These are phyloP conservation scores for Poliocrania exsul DNA, from an alignment of 2,797 vertebrate species.

Conservation along the genomic window DNA sequence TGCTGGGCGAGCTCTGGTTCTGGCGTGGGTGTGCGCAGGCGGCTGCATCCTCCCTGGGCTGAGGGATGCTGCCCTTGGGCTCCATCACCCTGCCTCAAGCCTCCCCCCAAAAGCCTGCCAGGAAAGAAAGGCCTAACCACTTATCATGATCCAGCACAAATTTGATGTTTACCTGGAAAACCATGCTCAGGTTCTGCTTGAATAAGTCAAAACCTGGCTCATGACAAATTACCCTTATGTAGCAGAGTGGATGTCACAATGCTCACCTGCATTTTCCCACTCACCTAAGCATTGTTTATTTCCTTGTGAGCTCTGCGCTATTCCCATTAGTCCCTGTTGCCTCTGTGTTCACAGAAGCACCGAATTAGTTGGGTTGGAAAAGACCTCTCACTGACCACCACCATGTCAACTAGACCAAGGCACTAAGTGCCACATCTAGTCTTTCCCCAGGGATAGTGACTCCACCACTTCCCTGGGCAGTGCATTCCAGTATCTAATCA, in stretches of 20 bases:
- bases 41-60: not conserved
- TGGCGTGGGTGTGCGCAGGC: not conserved
- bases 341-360: not conserved
- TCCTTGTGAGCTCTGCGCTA: rapidly evolving
- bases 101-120: not conserved
- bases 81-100: not conserved
- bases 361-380: not conserved
- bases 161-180: not conserved
- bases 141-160: not conserved
- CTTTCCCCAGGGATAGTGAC: not conserved
- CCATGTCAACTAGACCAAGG: too few species aligned
- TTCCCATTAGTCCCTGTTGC: not conserved
- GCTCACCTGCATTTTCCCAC: not conserved
- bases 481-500: not conserved
- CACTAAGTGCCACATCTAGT: rapidly evolving
- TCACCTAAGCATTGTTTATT: rapidly evolving
- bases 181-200: not conserved
- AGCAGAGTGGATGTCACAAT: not conserved
- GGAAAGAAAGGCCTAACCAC: not conserved
- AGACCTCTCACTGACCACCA: not conserved
- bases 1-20: not conserved
- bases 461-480: not conserved
- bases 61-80: not conserved
- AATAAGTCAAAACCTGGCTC: not conserved
- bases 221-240: not conserved